These are phyloP conservation scores for Dolichopus griseipennis DNA, from an alignment of 2,888 invertebrate genomes.

Conservation along the genomic window DNA sequence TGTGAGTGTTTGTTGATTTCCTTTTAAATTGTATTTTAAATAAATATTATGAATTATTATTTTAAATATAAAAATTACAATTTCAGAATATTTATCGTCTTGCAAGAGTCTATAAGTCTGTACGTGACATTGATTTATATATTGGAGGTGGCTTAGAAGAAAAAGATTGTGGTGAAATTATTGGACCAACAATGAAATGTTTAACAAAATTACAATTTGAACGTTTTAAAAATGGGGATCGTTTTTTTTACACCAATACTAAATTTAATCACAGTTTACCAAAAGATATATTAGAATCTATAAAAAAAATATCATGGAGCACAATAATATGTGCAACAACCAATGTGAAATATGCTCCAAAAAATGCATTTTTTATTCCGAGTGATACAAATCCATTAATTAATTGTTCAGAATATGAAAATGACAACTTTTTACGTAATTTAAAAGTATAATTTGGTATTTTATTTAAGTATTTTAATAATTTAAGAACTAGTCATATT, in stretches of 20 bases:
- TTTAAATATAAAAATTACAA: neutral
- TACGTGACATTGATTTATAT: slow-evolving; percentile 64
- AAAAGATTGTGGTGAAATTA: slow-evolving; percentile 51
- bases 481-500: too few relatives aligned
- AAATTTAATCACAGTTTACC: slow-evolving; percentile 13
- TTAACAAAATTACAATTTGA: slow-evolving; percentile 65
- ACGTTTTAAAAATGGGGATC: slow-evolving; percentile 55
- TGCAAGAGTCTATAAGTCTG: slow-evolving; percentile 29
- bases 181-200: slow-evolving; percentile 64
- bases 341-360: slow-evolving; percentile 47
- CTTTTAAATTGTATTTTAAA: too few relatives aligned
- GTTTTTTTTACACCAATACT: slow-evolving; percentile 64
- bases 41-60: too few relatives aligned
- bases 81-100: slow-evolving; percentile 50
- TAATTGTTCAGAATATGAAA: slow-evolving; percentile 29
- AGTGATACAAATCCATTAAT: slow-evolving; percentile 10
- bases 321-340: slow-evolving; percentile 59
- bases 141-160: slow-evolving; percentile 62
- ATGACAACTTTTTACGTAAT: neutral
- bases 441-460: neutral
- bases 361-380: slow-evolving; percentile 11
- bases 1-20: slow-evolving; percentile 20
- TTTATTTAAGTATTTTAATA: too few relatives aligned
- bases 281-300: slow-evolving; percentile 50
- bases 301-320: slow-evolving; percentile 54